Evolutionary conservation across 2,113 vertebrate species (phyloP), one percentile per base, ranked within the genome.

Genomic region (Neoarius graeffei): DNA sequence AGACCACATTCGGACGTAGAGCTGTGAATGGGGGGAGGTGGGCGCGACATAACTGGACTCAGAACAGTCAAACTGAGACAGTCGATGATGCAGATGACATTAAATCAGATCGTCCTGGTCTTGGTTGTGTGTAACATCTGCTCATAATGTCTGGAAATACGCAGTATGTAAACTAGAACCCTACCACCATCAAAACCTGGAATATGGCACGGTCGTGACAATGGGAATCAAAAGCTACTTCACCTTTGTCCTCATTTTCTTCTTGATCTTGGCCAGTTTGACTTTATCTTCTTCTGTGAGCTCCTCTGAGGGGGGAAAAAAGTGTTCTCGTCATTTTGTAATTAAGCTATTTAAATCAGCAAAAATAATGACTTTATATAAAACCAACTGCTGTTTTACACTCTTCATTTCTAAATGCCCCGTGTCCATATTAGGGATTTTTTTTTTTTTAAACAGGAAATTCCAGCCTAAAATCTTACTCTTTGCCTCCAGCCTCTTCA

Each of bases 161-260:
- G 42, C 7, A 3, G 69, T 19, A 71, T 71, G 27, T 42, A 71
- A 71, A 71, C 14, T 1, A 71, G 5, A 15, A 35, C 6, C 15
- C 5, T 6, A 19, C 1, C 69, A 71, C 15, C 27, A 71, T 42
- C 27, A 71, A 71, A 71, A 2, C 7, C 69, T 71, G 69, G 7
- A 71, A 42, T 13, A 27, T 5, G 0, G n/a, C 4, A 52, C 2
- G 14, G 10, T 7, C 52, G 25, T 73, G 15, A 91, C 42, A 42
- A 42, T 4, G 42, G 42, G 64, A 59, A 23, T 1, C 19, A 1
- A 86, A 87, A 23, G 15, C 23, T 50, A 30, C 62, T 42, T 1
- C 77, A 97, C 96, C 97, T 98, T 99, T 95, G 95, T 94, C 91
- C 96, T 97, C 94, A 98, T 96, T 89, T 99, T 99, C 95, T 97